Conservation (phyloP, 2,797 vertebrate species). For the Melanotaenia nigrans region DNA sequence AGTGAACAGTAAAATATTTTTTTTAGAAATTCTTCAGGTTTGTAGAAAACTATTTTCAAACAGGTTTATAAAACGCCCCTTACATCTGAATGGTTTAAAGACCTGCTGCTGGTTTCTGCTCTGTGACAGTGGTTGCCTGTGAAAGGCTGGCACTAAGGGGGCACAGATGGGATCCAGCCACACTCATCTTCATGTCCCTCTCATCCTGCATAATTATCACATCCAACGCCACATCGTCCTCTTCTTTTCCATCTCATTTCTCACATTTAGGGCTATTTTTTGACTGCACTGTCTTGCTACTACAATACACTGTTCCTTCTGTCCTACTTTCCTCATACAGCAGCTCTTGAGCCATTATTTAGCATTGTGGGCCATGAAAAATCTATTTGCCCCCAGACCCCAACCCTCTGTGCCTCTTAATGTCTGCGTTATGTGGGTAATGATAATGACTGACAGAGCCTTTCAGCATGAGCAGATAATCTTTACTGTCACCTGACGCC, state of each 20-base stretch:
- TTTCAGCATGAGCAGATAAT: slow-evolving; percentile 53
- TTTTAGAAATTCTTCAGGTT: neutral
- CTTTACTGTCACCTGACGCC: slow-evolving; percentile 56
- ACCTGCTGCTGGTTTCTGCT: slow-evolving; percentile 48
- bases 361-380: slow-evolving; percentile 22
- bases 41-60: neutral
- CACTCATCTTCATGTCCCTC: slow-evolving; percentile 68
- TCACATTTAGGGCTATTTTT: slow-evolving; percentile 54
- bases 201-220: slow-evolving; percentile 71
- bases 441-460: slow-evolving; percentile 53
- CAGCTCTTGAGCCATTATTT: slow-evolving; percentile 41
- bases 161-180: slow-evolving; percentile 73
- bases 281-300: slow-evolving; percentile 39
- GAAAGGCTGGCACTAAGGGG: slow-evolving; percentile 60
- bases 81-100: slow-evolving; percentile 4
- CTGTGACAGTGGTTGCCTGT: slow-evolving; percentile 42
- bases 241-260: slow-evolving; percentile 54
- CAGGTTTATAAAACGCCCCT: neutral
- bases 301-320: slow-evolving; percentile 18
- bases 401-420: slow-evolving; percentile 38
- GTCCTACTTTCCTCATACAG: slow-evolving; percentile 42
- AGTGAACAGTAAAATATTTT: neutral
- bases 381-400: slow-evolving; percentile 47
- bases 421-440: slow-evolving; percentile 39
- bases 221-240: slow-evolving; percentile 50